Percentiles rank a stretch among this genome's conserved stretches.
These are phyloP conservation scores for Leptopilina drosophilae DNA, from an alignment of 2,888 invertebrate genomes.

Conservation along the genomic window DNA sequence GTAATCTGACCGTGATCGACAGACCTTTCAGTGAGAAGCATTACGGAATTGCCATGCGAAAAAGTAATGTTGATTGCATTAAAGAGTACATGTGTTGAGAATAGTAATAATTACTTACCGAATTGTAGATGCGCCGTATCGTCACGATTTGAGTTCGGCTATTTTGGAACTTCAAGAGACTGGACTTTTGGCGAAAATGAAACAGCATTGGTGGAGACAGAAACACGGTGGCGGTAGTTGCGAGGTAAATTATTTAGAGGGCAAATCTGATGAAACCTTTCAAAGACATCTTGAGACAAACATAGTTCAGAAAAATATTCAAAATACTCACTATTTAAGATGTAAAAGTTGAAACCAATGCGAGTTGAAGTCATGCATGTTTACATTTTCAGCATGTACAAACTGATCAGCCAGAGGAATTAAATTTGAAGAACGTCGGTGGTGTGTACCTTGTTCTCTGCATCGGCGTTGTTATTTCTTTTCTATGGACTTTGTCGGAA, in stretches of 20 bases:
- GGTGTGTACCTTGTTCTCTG: conserved; percentile 89
- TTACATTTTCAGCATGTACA: conserved; percentile 69
- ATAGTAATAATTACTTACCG: background rate
- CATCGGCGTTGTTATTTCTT: conserved; percentile 82
- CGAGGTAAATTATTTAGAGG: conserved; percentile 72
- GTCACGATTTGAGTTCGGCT: conserved; percentile 84
- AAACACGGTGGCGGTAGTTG: conserved; percentile 83
- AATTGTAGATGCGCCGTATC: conserved; percentile 80
- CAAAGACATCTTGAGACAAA: too few relatives aligned
- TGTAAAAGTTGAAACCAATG: too few relatives aligned
- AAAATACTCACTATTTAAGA: too few relatives aligned
- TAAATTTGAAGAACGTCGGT: conserved; percentile 90
- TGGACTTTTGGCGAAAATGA: conserved; percentile 83
- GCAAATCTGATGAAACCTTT: conserved; percentile 53
- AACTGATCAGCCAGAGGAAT: conserved; percentile 79
- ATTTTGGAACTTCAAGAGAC: conserved; percentile 86
- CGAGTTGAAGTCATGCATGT: too few relatives aligned
- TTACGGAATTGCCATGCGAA: conserved; percentile 91
- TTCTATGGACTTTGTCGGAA: conserved; percentile 84
- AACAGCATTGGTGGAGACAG: conserved; percentile 89
- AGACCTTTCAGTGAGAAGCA: conserved; percentile 89
- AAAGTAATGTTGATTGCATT: conserved; percentile 78
- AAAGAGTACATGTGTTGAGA: too few relatives aligned
- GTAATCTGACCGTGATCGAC: conserved; percentile 86
- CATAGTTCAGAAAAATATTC: too few relatives aligned